phyloP scores from a whole-genome alignment of 2,113 vertebrate species.

The Menidia beryllina region DNA sequence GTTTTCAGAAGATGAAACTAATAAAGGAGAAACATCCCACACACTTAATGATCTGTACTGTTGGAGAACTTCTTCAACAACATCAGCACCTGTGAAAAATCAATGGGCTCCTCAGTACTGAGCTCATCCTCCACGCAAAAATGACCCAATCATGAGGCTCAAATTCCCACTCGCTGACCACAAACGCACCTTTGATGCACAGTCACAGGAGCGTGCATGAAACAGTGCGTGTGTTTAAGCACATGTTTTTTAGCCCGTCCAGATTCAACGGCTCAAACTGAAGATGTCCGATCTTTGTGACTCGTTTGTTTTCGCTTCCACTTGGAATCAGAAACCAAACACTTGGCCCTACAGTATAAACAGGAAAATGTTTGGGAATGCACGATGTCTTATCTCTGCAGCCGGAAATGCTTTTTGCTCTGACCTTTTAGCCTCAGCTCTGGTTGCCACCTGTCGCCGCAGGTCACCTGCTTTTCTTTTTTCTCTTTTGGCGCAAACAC shows the following conservation, averaged over 20 bases:
- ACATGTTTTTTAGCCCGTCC: too few relatives aligned
- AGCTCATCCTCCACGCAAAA: slow-evolving; percentile 78
- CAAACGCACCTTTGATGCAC: slow-evolving; percentile 78
- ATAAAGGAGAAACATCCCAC: background rate
- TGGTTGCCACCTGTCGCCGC: slow-evolving; percentile 78
- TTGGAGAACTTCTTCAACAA: slow-evolving; percentile 15
- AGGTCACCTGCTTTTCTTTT: slow-evolving; percentile 45
- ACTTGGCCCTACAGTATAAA: slow-evolving; percentile 11
- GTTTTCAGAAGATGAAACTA: too few relatives aligned
- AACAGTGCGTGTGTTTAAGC: too few relatives aligned
- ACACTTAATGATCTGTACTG: background rate
- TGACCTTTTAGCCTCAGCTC: slow-evolving; percentile 73
- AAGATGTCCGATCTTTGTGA: background rate
- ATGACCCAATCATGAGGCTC: slow-evolving; percentile 82
- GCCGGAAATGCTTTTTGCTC: slow-evolving; percentile 49
- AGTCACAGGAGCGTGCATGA: slow-evolving; percentile 72
- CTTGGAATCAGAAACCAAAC: slow-evolving; percentile 11
- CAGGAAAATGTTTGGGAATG: background rate
- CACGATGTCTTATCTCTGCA: slow-evolving; percentile 36
- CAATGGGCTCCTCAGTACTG: slow-evolving; percentile 81
- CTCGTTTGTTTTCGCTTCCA: background rate
- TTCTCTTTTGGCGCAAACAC: too few relatives aligned
- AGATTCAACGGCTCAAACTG: background rate
- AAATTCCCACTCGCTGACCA: slow-evolving; percentile 87
- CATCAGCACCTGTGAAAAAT: slow-evolving; percentile 49